Evolutionary conservation across 2,888 invertebrate genomes (phyloP).

Genomic region (Latheticus oryzae): DNA sequence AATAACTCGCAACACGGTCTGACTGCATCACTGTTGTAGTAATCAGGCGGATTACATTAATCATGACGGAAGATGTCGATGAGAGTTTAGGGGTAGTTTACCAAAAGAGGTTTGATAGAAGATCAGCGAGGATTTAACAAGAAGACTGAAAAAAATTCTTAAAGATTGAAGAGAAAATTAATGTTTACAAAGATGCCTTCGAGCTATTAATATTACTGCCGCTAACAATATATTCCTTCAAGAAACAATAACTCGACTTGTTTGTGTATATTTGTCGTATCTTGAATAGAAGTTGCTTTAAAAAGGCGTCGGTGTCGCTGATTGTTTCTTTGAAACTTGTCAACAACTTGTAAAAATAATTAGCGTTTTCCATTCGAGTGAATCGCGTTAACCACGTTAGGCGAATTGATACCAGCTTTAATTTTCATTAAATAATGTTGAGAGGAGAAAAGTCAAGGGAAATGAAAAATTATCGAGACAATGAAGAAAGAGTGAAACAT

Average conservation of each 20-base stretch:
- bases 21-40: slow-evolving; percentile 26
- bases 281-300: slow-evolving; percentile 30
- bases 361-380: slow-evolving; percentile 57
- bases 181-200: too few species aligned
- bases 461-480: slow-evolving; percentile 65
- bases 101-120: not conserved
- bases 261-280: slow-evolving; percentile 34
- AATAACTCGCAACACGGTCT: slow-evolving; percentile 31
- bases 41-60: slow-evolving; percentile 24
- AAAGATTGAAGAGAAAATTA: too few species aligned
- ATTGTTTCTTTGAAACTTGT: slow-evolving; percentile 31
- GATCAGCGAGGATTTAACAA: too few species aligned
- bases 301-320: slow-evolving; percentile 18
- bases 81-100: slow-evolving; percentile 7
- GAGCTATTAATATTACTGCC: too few species aligned
- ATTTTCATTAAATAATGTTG: slow-evolving; percentile 64
- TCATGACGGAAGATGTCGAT: slow-evolving; percentile 15
- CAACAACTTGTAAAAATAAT: slow-evolving; percentile 59
- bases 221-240: too few species aligned
- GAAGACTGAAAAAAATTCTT: too few species aligned
- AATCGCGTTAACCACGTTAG: slow-evolving; percentile 53
- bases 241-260: slow-evolving; percentile 35
- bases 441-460: slow-evolving; percentile 46
- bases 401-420: slow-evolving; percentile 59
- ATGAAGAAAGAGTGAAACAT: slow-evolving; percentile 61